Percentiles rank a stretch among this genome's conserved stretches.
Evolutionary conservation across 2,888 invertebrate species (phyloP).

Genomic region (Proisotoma minuta): DNA sequence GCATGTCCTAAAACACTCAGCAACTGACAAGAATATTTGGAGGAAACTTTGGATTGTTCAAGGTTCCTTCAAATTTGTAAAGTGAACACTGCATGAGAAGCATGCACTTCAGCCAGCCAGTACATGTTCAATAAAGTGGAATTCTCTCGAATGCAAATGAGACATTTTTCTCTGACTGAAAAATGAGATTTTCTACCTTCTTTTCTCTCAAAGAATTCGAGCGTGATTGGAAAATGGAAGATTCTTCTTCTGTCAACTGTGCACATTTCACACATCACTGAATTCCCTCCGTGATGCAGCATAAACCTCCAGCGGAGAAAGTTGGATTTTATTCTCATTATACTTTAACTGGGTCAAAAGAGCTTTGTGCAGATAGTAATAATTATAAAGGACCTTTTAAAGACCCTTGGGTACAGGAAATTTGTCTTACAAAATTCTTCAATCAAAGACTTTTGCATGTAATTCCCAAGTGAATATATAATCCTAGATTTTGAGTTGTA

Average conservation of each 20-base stretch:
- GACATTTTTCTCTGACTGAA: constrained; percentile 10
- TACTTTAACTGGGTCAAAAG: background rate
- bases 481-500: too few relatives aligned
- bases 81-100: too few relatives aligned
- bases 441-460: too few relatives aligned
- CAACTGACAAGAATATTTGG: background rate
- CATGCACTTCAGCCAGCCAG: background rate
- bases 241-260: background rate
- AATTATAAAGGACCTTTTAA: too few relatives aligned
- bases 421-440: too few relatives aligned
- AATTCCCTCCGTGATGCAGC: background rate
- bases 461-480: too few relatives aligned
- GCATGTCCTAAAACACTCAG: too few relatives aligned
- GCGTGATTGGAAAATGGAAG: constrained; percentile 8
- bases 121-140: constrained; percentile 24
- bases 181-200: constrained; percentile 19
- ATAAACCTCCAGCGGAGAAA: background rate
- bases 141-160: constrained; percentile 28
- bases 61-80: background rate
- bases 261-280: background rate
- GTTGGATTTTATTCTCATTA: background rate
- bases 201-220: constrained; percentile 1
- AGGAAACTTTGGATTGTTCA: background rate
- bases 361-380: too few relatives aligned
- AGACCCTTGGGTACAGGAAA: too few relatives aligned